Evolutionary conservation across 2,797 vertebrate species (phyloP), one percentile per base, ranked within the genome.

Genomic region (Hippopotamyrus pictus): DNA sequence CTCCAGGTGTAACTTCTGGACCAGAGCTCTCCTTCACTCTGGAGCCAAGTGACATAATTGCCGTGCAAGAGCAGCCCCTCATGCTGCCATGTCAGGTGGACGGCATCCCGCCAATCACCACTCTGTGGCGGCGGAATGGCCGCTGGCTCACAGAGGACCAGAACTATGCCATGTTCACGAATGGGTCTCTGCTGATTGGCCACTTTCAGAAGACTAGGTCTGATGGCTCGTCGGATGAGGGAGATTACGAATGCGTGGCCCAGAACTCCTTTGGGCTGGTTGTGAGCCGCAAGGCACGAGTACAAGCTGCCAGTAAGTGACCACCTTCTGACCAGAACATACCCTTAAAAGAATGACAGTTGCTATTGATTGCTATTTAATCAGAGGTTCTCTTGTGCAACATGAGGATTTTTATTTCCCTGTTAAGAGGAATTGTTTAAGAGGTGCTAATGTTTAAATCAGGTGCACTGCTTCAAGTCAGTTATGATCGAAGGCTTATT

Each of bases 291-390:
- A 99, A 97, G 92, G 99, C 98, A 0, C 97, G 96, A 87, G 96
- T 99, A 59, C 98, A 98, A 93, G 98, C 98, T 94, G 98, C 99
- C 33, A 99, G 99, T 99, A 96, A 98, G 98, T 97, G 44, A 76
- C 33, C 33, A 37, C 69, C 33, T 41, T 37, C 33, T 41, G 69
- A 41, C 33, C 33, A 37, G 33, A 76, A 41, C 69, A 41, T 37
- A 41, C 69, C 33, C 33, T 76, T 37, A 76, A 37, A 76, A 76
- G 14, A 41, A 76, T 37, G 69, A 19, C 33, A 41, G 33, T 41
- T 11, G 17, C 5, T 37, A 76, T 76, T 76, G 33, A 41, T 76
- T 76, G 33, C 33, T 19, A 37, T 76, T 41, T 76, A 37, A 37
- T 76, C 33, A 19, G 69, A 14, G 14, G 29, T 76, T 76, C 33